A percentile compares a stretch with the other conserved stretches of the same genome.
phyloP scores from a whole-genome alignment of 1,140 invertebrate species.

The Teleopsis dalmanni region DNA sequence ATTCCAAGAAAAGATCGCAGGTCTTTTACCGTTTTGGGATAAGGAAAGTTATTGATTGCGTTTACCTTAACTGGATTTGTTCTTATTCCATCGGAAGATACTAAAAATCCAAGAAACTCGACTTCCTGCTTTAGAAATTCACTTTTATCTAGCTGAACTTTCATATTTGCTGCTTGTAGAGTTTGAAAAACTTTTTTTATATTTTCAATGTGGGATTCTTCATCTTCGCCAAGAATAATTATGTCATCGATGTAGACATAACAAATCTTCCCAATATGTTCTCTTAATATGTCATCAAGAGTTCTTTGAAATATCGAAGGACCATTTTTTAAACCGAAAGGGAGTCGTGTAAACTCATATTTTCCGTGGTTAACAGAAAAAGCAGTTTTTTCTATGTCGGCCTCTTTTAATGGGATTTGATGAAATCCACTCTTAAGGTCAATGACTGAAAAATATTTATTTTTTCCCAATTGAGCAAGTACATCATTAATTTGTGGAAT shows the following conservation, averaged over 20 bases:
- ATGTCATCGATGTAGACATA: conserved; percentile 6
- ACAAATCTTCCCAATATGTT: conserved; percentile 1
- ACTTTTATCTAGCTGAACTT: background rate
- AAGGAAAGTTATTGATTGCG: conserved; percentile 10
- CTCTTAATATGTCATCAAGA: background rate
- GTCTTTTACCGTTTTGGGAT: background rate
- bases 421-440: conserved; percentile 47
- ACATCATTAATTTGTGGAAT: conserved; percentile 47
- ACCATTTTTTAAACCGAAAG: conserved; percentile 1
- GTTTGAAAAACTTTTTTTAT: conserved; percentile 3
- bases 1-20: conserved; percentile 7
- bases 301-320: background rate
- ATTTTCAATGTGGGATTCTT: conserved; percentile 3
- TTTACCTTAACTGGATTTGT: conserved; percentile 15
- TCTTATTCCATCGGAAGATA: too few species aligned
- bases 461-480: conserved; percentile 41
- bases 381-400: conserved; percentile 37
- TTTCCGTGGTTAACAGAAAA: conserved; percentile 27
- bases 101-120: too few species aligned
- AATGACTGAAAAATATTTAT: conserved; percentile 42
- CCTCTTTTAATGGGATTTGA: conserved; percentile 36
- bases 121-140: background rate
- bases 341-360: background rate
- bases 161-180: conserved; percentile 1
- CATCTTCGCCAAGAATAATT: conserved; percentile 1